phyloP scores from a whole-genome alignment of 1,140 invertebrate species.

The Pantala flavescens region DNA sequence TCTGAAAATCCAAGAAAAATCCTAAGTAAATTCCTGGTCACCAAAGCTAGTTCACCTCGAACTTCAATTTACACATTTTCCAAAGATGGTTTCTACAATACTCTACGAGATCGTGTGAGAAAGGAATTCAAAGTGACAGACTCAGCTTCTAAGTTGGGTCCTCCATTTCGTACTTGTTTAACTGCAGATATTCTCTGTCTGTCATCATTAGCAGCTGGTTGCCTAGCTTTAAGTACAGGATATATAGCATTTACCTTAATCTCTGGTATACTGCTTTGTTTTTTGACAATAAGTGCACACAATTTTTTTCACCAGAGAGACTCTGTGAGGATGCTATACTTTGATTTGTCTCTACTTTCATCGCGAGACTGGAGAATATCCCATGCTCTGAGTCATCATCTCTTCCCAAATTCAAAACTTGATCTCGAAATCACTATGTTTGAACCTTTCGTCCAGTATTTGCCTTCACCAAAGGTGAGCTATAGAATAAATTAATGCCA shows the following conservation, averaged over 20 bases:
- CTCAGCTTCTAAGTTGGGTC: conserved; percentile 10
- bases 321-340: conserved; percentile 73
- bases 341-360: conserved; percentile 54
- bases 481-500: no score
- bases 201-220: conserved; percentile 38
- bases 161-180: conserved; percentile 20
- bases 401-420: conserved; percentile 65
- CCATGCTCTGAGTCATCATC: conserved; percentile 67
- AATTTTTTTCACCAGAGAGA: conserved; percentile 74
- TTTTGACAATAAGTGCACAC: conserved; percentile 50
- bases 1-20: conserved; percentile 33
- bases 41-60: conserved; percentile 41
- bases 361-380: conserved; percentile 65
- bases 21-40: conserved; percentile 49
- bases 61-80: conserved; percentile 50
- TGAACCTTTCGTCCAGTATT: not conserved
- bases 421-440: conserved; percentile 48
- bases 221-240: conserved; percentile 38
- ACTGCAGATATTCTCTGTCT: conserved; percentile 43
- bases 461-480: not conserved
- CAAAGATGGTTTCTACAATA: conserved; percentile 55
- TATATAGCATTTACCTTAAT: conserved; percentile 36
- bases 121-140: conserved; percentile 37
- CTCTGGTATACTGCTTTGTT: conserved; percentile 43
- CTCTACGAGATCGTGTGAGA: conserved; percentile 44